Evolutionary conservation across 1,140 invertebrate species (phyloP), one percentile per base, ranked within the genome.

Genomic region (Saccostrea cuccullata): DNA sequence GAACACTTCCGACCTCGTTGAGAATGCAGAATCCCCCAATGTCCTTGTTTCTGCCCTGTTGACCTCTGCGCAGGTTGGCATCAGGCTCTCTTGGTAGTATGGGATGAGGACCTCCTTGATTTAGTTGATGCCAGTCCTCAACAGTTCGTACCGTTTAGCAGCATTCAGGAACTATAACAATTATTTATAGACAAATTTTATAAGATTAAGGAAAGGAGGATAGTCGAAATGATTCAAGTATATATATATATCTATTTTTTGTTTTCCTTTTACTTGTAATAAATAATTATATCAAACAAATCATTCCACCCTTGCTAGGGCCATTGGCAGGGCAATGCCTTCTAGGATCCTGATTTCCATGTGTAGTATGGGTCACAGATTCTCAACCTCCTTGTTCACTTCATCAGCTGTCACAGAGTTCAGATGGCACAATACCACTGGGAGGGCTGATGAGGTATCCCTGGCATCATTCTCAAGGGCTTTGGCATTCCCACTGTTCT

Each of bases 301-400:
- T 67, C 15, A 83, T 55, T n/a, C 47, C 55, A 55, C 12, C 26
- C 82, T 84, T 12, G 55, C 82, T 15, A 23, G 47, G 47, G 55
- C 3, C 26, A 56, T 55, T 55, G 82, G 82, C 47, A 84, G 9
- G 55, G 85, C 60, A n/a, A 73, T 86, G 1, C 85, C 85, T 77
- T 77, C 67, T 6, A 77, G 67, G 8, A 82, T 30, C 55, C n/a
- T 23, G n/a, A 77, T 86, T 40, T 77, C 85, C 26, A 55, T 26
- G 11, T 77, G 26, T 20, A 73, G 55, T 20, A 40, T 55, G 0
- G 2, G 67, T 8, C 12, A 23, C 17, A 85, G 67, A 11, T 23
- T 55, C 47, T 11, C 8, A 0, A 86, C 47, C 73, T 77, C 67
- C 26, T n/a, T 30, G 12, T 15, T 23, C 1, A 77, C 55, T 0